Conservation (phyloP, 1,140 invertebrate species). For the Camponotus floridanus region DNA sequence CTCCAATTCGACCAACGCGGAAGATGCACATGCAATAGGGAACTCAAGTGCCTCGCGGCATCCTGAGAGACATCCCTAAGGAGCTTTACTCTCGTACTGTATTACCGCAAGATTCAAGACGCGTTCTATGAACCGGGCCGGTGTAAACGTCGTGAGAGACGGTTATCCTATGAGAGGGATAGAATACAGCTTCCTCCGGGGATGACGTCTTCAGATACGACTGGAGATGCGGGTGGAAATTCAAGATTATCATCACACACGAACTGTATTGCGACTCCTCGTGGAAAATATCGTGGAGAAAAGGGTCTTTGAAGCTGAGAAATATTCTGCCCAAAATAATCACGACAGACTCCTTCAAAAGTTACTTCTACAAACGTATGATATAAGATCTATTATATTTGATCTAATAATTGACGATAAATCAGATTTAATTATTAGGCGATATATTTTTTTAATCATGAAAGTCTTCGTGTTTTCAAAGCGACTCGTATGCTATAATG, state of each 20-base stretch:
- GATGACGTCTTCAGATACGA: conserved; percentile 41
- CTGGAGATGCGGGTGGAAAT: conserved; percentile 35
- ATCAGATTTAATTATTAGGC: not conserved
- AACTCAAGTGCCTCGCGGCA: conserved; percentile 51
- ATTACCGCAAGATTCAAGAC: conserved; percentile 60
- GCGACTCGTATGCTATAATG: not conserved
- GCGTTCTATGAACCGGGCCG: conserved; percentile 46
- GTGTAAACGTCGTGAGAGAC: conserved; percentile 56
- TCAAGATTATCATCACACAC: conserved; percentile 44
- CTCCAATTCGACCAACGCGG: conserved; percentile 13
- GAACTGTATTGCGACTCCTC: conserved; percentile 2
- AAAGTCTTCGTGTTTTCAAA: not conserved
- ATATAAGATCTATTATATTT: not conserved
- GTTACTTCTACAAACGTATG: not conserved
- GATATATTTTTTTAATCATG: not conserved
- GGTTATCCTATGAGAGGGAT: conserved; percentile 50
- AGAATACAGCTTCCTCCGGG: conserved; percentile 39
- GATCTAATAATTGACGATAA: not conserved
- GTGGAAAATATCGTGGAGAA: conserved; percentile 10
- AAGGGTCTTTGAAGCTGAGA: not conserved
- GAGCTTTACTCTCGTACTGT: conserved; percentile 57
- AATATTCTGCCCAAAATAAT: not conserved
- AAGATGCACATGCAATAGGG: conserved; percentile 44
- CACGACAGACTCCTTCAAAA: not conserved
- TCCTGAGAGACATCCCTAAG: conserved; percentile 57